Base-by-base conservation (phyloP, 2,113 vertebrate species). In the Pholis gunnellus region DNA sequence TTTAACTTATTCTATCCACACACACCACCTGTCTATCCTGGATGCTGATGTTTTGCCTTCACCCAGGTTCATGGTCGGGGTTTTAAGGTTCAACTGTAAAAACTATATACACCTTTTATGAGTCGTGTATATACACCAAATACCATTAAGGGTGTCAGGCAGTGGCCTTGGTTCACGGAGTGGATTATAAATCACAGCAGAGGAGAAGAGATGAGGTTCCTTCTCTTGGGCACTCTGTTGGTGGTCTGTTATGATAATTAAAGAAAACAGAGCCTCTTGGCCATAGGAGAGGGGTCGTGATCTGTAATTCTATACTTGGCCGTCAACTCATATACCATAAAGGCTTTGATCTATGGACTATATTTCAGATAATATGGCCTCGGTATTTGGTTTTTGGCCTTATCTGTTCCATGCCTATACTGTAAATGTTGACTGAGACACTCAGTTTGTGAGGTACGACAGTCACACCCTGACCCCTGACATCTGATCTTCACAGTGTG, bases 191-290 rank as follows among this genome's bases (percentile, higher is more conserved):
- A 90, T 93, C 82, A 76, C 29, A 69, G 31, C 61, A 52, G 66
- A 82, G 20, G 52, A 76, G 50, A 75, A 11, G 42, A 78, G 57
- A 75, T 77, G 83, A 87, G 54, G 38, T 44, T 74, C 54, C 14
- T 38, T 79, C 44, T 72, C 42, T 29, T 8, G 61, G 72, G 46
- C 61, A 17, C 75, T 69, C 42, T 74, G 84, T 80, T 82, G 87
- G 87, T 87, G 91, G 87, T 91, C 87, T 82, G 61, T 73, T 86
- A 81, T 72, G 52, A 88, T 86, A 88, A 87, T 87, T 78, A 75
- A 88, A 86, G 84, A 70, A 80, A 90, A 88, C 76, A 83, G 31
- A 78, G 78, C 68, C 46, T 80, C 2, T 5, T 71, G 71, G 70
- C 78, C 72, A 76, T 1, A 13, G 68, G 50, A 57, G 27, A 66